Percentiles rank a stretch among this genome's conserved stretches.
Conservation (phyloP, 1,140 invertebrate species). For the Diachasma alloeum region DNA sequence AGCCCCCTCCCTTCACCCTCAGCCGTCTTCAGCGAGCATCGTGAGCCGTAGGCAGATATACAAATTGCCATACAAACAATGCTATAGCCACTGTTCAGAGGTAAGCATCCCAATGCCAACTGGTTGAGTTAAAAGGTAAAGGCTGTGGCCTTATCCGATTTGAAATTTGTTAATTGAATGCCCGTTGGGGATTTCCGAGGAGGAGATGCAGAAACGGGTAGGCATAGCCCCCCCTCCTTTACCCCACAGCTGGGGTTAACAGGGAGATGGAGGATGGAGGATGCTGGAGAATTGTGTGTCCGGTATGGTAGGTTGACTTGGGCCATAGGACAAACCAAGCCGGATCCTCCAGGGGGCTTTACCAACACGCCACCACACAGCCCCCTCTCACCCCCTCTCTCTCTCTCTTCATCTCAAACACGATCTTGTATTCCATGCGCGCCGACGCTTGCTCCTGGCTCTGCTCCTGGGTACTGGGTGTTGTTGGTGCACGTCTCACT, state of each 20-base stretch:
- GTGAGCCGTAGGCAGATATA: constrained; percentile 35
- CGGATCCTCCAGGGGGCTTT: constrained; percentile 48
- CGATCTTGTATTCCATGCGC: constrained; percentile 60
- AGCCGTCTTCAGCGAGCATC: background rate
- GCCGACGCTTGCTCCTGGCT: constrained; percentile 28
- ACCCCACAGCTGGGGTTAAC: background rate
- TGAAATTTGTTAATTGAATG: constrained; percentile 50
- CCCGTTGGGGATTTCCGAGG: constrained; percentile 20
- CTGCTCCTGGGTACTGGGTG: background rate
- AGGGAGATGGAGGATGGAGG: background rate
- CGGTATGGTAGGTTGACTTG: constrained; percentile 29
- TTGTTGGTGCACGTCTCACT: background rate
- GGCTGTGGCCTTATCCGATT: constrained; percentile 21
- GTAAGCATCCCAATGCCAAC: constrained; percentile 1
- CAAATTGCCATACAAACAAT: constrained; percentile 44
- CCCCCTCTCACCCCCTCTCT: constrained; percentile 38
- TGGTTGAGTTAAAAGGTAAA: background rate
- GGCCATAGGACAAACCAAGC: constrained; percentile 34
- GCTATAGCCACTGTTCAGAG: constrained; percentile 17
- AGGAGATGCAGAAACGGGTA: constrained; percentile 20
- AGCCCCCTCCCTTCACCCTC: background rate
- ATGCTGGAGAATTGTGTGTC: constrained; percentile 20
- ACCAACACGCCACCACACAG: constrained; percentile 36
- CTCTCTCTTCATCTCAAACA: constrained; percentile 60
- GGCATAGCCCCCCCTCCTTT: background rate